Evolutionary conservation across 1,140 invertebrate genomes (phyloP).

Genomic region (Rhagoletis zephyria): DNA sequence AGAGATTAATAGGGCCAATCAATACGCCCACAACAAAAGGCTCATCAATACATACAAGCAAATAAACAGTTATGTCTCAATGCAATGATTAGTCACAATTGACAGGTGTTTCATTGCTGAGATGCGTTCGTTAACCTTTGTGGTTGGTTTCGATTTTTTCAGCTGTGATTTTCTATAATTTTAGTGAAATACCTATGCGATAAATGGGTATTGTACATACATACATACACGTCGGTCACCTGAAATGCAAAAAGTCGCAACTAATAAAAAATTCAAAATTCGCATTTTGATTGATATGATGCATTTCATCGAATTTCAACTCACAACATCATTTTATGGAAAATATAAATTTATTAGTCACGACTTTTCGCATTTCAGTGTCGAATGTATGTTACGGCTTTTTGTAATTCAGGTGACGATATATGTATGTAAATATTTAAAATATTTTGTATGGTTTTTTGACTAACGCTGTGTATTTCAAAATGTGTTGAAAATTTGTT

Average conservation of each 20-base stretch:
- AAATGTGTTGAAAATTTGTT: no score
- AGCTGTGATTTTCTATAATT: neutral
- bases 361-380: no score
- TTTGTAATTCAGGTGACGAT: no score
- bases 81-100: constrained; percentile 21
- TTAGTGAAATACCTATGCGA: neutral
- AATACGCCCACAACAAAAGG: neutral
- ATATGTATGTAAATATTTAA: no score
- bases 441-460: no score
- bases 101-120: neutral
- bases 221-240: neutral
- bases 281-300: no score
- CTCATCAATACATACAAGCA: neutral
- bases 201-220: neutral
- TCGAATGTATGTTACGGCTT: no score
- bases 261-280: no score
- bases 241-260: no score
- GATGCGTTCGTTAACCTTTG: neutral
- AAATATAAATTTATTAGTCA: no score
- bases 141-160: neutral
- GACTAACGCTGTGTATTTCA: no score
- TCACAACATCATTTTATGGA: no score
- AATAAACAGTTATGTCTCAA: neutral
- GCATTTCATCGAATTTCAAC: neutral
- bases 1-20: neutral